A percentile compares a stretch with the other conserved stretches of the same genome.
These are phyloP conservation scores for Podarcis muralis DNA, from an alignment of 2,113 vertebrate genomes.

Conservation along the genomic window DNA sequence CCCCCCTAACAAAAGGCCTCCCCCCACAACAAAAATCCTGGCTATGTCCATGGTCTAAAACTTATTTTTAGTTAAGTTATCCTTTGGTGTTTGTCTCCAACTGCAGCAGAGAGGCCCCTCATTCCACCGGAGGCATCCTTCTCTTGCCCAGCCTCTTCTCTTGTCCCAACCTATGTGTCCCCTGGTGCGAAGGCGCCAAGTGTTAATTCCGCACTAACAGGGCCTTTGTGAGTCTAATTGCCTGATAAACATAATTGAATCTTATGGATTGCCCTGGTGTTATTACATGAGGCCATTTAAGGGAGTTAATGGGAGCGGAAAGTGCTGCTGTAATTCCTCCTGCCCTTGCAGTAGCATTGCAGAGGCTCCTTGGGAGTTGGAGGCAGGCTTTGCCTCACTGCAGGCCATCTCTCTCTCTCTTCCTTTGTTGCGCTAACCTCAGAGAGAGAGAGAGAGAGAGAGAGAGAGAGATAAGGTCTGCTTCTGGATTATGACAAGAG, in stretches of 20 bases:
- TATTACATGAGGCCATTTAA: conserved; percentile 39
- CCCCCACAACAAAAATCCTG: too few species aligned
- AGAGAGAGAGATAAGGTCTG: neutral
- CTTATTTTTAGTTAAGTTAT: too few species aligned
- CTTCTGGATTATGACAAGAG: neutral
- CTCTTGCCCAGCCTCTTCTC: rapidly evolving
- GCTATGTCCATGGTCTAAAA: too few species aligned
- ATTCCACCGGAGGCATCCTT: neutral
- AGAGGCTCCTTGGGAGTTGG: neutral
- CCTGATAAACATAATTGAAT: conserved; percentile 52
- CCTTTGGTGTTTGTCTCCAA: too few species aligned
- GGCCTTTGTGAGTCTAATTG: conserved; percentile 38
- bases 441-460: neutral
- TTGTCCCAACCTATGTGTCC: rapidly evolving
- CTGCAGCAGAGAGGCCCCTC: neutral
- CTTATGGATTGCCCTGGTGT: conserved; percentile 29
- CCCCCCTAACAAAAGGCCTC: too few species aligned
- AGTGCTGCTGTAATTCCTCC: neutral
- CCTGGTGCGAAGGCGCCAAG: neutral
- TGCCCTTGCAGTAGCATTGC: neutral
- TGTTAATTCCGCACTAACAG: conserved; percentile 1
- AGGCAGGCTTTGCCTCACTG: neutral
- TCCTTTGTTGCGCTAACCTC: neutral
- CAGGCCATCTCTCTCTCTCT: neutral
- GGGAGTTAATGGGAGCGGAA: conserved; percentile 1